Evolutionary conservation across 2,888 invertebrate genomes (phyloP).

Genomic region (Adineta ricciae): DNA sequence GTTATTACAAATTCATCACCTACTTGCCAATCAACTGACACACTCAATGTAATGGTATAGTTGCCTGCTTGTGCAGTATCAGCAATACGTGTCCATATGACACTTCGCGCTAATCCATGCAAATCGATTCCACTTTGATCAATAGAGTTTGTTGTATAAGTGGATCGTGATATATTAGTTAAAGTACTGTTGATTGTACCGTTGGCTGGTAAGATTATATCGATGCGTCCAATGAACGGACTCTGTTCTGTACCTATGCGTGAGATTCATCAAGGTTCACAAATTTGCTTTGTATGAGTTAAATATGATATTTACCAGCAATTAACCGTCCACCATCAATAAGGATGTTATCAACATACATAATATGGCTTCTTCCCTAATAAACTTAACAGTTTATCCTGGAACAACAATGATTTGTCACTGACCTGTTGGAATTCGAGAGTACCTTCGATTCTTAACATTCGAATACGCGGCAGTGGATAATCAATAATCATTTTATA

Average conservation of each 20-base stretch:
- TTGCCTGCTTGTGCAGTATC: constrained; percentile 37
- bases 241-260: constrained; percentile 37
- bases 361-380: constrained; percentile 33
- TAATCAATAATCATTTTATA: constrained; percentile 38
- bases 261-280: too few species aligned
- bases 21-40: constrained; percentile 38
- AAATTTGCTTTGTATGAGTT: too few species aligned
- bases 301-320: constrained; percentile 35
- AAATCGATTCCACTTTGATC: constrained; percentile 39
- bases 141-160: too few species aligned
- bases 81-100: constrained; percentile 39
- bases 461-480: constrained; percentile 36
- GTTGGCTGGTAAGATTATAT: constrained; percentile 34
- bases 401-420: constrained; percentile 20
- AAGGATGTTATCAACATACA: constrained; percentile 38
- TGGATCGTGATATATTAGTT: too few species aligned
- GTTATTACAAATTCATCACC: constrained; percentile 40
- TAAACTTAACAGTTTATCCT: neutral
- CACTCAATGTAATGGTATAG: constrained; percentile 37
- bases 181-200: constrained; percentile 29
- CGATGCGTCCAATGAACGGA: constrained; percentile 36
- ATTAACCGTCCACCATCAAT: constrained; percentile 41
- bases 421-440: constrained; percentile 38
- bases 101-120: constrained; percentile 38
- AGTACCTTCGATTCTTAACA: constrained; percentile 39